A percentile compares a stretch with the other conserved stretches of the same genome.
These are phyloP conservation scores for Apodemus agrarius DNA, from an alignment of 2,797 vertebrate genomes.

Conservation along the genomic window DNA sequence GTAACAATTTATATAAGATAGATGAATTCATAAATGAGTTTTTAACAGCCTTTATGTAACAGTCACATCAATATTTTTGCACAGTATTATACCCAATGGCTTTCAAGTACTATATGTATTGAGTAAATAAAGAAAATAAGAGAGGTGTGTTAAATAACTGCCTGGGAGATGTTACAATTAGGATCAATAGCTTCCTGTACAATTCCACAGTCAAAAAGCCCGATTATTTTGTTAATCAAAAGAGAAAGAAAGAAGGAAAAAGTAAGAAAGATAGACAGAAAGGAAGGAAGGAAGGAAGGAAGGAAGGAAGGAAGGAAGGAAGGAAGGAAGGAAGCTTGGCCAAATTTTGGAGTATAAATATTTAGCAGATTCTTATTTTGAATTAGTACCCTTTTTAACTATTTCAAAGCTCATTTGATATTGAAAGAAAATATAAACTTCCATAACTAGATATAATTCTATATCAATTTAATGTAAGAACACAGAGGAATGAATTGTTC, in stretches of 20 bases:
- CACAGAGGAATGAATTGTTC: neutral
- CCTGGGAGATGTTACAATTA: neutral
- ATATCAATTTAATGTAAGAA: neutral
- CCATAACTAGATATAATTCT: neutral
- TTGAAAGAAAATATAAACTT: neutral
- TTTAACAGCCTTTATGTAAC: neutral
- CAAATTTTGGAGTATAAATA: neutral
- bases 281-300: no score
- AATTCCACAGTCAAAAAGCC: neutral
- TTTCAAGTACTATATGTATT: neutral
- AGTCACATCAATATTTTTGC: neutral
- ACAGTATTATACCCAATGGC: neutral
- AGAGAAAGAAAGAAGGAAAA: no score
- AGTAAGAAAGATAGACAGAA: no score
- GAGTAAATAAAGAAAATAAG: neutral
- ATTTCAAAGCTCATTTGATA: neutral
- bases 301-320: no score
- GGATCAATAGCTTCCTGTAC: neutral
- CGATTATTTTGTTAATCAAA: neutral
- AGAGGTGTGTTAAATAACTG: neutral
- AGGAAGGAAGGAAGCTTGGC: rapidly evolving
- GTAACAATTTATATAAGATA: neutral
- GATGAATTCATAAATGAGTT: neutral
- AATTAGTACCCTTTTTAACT: neutral
- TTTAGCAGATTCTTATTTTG: neutral